Percentiles rank a stretch among this genome's conserved stretches.
phyloP scores from a whole-genome alignment of 2,113 vertebrate genomes.

The Porphyrio hochstetteri region DNA sequence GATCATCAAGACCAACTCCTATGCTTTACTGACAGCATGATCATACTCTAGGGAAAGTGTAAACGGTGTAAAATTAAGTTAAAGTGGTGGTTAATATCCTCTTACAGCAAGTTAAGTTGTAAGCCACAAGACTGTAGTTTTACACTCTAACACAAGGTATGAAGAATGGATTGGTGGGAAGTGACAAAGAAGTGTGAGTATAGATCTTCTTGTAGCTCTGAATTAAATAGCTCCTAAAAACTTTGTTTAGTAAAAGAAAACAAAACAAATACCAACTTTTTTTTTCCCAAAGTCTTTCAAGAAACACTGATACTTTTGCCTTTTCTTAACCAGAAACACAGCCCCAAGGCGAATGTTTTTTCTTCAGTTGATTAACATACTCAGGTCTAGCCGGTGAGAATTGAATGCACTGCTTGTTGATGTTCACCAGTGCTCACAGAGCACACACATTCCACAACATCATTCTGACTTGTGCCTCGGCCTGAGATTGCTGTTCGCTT shows the following conservation, averaged over 20 bases:
- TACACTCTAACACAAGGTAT: no score
- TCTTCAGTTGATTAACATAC: constrained; percentile 63
- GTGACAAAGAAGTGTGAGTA: not conserved
- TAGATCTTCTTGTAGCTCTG: not conserved
- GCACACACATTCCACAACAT: not conserved
- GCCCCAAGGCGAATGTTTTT: constrained; percentile 54
- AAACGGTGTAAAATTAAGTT: not conserved
- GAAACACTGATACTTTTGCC: not conserved
- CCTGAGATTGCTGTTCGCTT: not conserved
- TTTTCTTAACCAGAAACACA: constrained; percentile 50
- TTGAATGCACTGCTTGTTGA: not conserved
- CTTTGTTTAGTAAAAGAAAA: not conserved
- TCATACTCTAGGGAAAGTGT: not conserved
- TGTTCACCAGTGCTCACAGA: not conserved
- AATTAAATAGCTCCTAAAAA: not conserved
- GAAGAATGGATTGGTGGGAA: not conserved
- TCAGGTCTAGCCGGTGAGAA: constrained; percentile 67
- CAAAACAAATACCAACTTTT: not conserved
- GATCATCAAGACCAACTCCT: not conserved
- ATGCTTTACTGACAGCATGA: not conserved
- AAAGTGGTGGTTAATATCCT: not conserved
- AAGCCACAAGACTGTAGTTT: not conserved
- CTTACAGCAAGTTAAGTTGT: not conserved
- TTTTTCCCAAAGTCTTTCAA: not conserved
- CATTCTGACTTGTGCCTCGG: not conserved